Percentiles rank a stretch among this genome's conserved stretches.
Conservation (phyloP, 1,140 invertebrate genomes). For the Neodiprion virginianus region DNA sequence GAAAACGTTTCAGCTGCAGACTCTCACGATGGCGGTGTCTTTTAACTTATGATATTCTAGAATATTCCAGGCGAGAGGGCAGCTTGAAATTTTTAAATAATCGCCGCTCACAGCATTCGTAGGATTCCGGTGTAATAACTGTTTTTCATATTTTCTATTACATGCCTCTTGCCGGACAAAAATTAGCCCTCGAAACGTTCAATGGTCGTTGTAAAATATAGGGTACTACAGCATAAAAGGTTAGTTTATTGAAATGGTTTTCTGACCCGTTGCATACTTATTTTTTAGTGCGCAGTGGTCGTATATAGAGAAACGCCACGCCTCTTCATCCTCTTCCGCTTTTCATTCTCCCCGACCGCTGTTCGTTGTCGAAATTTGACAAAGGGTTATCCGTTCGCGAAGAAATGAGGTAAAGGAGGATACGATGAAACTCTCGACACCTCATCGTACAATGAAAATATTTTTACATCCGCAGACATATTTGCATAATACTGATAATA, state of each 20-base stretch:
- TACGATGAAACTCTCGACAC: not conserved
- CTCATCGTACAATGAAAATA: not conserved
- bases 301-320: not conserved
- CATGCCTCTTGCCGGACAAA: not conserved
- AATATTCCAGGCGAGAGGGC: not conserved
- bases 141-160: not conserved
- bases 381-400: not conserved
- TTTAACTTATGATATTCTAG: not conserved
- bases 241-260: conserved; percentile 6
- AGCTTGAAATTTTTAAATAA: not conserved
- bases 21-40: not conserved
- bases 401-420: not conserved
- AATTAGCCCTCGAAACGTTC: not conserved
- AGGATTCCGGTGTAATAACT: not conserved
- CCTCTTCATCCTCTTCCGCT: not conserved
- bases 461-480: not conserved
- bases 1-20: too few relatives aligned
- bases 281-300: not conserved
- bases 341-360: not conserved
- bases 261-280: not conserved
- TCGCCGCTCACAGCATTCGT: not conserved
- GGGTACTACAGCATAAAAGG: not conserved
- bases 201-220: not conserved
- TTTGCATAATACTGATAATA: not conserved
- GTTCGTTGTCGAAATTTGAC: not conserved